Conservation (phyloP, 2,113 vertebrate species). For the Dipodomys ordii region DNA sequence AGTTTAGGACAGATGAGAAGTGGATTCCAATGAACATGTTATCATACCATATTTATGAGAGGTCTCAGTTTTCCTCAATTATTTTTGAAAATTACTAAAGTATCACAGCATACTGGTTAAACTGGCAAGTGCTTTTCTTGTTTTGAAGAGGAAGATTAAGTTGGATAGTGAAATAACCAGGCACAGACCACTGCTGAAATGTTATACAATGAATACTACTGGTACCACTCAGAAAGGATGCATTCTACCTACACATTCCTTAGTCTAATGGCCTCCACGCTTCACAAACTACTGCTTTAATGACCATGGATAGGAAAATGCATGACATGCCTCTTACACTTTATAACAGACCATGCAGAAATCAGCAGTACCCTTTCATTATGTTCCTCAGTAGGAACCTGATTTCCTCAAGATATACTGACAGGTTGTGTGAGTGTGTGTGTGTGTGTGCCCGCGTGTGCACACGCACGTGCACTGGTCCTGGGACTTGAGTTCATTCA, state of each 20-base stretch:
- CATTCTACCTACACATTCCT: constrained; percentile 12
- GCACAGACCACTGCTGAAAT: constrained; percentile 42
- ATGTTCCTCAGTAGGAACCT: constrained; percentile 3
- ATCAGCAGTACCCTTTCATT: constrained; percentile 8
- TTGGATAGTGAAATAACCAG: constrained; percentile 53
- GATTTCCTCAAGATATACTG: neutral
- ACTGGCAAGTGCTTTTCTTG: constrained; percentile 32
- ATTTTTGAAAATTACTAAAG: constrained; percentile 65
- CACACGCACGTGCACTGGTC: too few species aligned
- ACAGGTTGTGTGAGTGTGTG: neutral
- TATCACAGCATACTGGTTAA: constrained; percentile 49
- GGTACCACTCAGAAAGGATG: constrained; percentile 4
- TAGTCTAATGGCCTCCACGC: neutral
- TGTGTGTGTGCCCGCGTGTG: too few species aligned
- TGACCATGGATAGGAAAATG: neutral
- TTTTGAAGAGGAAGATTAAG: constrained; percentile 22
- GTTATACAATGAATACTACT: neutral
- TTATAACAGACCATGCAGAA: constrained; percentile 42
- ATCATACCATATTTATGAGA: constrained; percentile 70
- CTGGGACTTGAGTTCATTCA: too few species aligned
- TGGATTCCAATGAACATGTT: constrained; percentile 52
- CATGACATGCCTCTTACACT: too few species aligned
- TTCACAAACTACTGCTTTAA: constrained; percentile 32
- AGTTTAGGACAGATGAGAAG: constrained; percentile 74
- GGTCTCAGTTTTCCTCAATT: constrained; percentile 56